These are phyloP conservation scores for Rosalia funebris DNA, from an alignment of 2,888 invertebrate genomes.

Conservation along the genomic window DNA sequence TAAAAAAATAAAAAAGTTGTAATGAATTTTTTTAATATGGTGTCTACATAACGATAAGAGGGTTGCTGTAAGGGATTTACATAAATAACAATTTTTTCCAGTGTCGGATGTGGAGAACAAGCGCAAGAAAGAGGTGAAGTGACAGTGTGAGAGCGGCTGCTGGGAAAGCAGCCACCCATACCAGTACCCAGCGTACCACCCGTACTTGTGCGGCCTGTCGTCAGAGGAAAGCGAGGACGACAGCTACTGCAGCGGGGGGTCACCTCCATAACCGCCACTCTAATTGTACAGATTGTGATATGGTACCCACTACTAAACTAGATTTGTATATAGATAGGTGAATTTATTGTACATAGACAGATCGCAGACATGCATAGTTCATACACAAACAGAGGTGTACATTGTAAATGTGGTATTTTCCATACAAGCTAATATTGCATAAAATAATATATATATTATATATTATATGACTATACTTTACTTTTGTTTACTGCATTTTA, in stretches of 20 bases:
- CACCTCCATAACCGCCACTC: constrained; percentile 38
- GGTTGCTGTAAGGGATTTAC: too few relatives aligned
- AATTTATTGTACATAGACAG: constrained; percentile 60
- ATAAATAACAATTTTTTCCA: constrained; percentile 46
- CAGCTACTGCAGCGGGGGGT: constrained; percentile 40
- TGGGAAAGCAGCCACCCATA: constrained; percentile 50
- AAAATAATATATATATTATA: constrained; percentile 53
- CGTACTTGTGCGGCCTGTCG: constrained; percentile 41
- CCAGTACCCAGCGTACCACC: constrained; percentile 40
- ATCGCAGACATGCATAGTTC: constrained; percentile 43
- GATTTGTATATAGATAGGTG: constrained; percentile 56
- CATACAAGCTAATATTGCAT: constrained; percentile 56
- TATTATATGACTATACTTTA: constrained; percentile 50
- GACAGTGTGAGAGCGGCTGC: constrained; percentile 63
- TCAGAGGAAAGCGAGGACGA: constrained; percentile 41
- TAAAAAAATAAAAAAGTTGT: too few relatives aligned
- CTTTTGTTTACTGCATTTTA: constrained; percentile 59
- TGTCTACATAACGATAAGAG: too few relatives aligned
- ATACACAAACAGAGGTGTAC: constrained; percentile 50
- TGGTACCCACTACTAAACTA: constrained; percentile 48
- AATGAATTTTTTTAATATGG: too few relatives aligned
- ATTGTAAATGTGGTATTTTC: constrained; percentile 59
- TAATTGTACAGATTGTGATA: constrained; percentile 63
- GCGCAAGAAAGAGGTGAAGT: constrained; percentile 65
- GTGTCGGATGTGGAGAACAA: constrained; percentile 63